Base-by-base conservation (phyloP, 2,113 vertebrate genomes). In the Atrichornis clamosus region DNA sequence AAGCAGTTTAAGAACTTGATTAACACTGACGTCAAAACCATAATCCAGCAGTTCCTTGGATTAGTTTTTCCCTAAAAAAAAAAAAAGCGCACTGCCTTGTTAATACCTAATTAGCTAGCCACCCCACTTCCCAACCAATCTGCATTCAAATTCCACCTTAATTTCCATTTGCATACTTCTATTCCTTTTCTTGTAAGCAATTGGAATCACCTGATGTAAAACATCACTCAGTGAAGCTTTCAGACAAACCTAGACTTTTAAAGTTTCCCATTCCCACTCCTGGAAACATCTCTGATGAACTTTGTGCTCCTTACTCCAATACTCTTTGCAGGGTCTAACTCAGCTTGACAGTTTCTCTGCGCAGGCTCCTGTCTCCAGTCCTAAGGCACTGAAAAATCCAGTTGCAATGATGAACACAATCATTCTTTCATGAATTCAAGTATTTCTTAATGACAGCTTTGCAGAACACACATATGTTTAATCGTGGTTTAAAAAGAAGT, bases 41-140 rank as follows among this genome's bases (percentile, higher is more conserved):
- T 93, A 94, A 95, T 87, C 78, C 63, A 87, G 41, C 20, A 80
- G 52, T 87, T 49, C 22, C 41, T 72, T 81, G 50, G 72, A 96
- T 87, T 89, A 68, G 46, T 68, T 90, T 78, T 59, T 11, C 20
- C 27, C 33, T 68, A 72, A 74, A 59, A 68, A 64, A 41, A 64
- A 41, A 23, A 63, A 33, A 58, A 1, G 3, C 32, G 47, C 49
- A 33, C 22, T 76, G 37, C n/a, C 37, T 44, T 82, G 27, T 72
- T 75, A 89, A 67, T 15, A 22, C 8, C 64, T 50, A 74, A 72
- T 82, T 85, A 93, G 24, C 53, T 20, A 84, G 17, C 16, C 1
- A 2, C 37, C 70, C 68, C 62, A 59, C 35, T 72, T 89, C 27
- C 56, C 69, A 84, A 35, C 1, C 3, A 69, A 55, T 37, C 39